Evolutionary conservation across 2,113 vertebrate species (phyloP).

Genomic region (Corythoichthys intestinalis): DNA sequence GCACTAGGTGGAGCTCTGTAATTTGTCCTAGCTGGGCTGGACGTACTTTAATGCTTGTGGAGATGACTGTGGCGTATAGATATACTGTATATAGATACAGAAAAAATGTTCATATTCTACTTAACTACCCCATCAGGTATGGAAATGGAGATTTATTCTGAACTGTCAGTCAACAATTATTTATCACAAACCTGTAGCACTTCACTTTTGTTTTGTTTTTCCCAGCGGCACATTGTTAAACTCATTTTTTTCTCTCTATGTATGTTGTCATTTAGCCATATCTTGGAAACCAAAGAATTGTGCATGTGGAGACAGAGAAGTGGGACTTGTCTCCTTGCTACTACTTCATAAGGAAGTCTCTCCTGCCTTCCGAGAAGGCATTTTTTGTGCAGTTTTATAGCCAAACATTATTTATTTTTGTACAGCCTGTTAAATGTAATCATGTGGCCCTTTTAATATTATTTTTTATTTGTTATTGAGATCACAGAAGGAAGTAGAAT

Average conservation of each 20-base stretch:
- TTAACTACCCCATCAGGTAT: constrained; percentile 67
- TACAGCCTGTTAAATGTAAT: constrained; percentile 96
- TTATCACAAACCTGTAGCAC: constrained; percentile 65
- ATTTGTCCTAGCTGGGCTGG: constrained; percentile 76
- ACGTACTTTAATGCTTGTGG: constrained; percentile 41
- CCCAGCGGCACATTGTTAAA: constrained; percentile 60
- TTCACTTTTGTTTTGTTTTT: constrained; percentile 47
- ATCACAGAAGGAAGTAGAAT: constrained; percentile 89
- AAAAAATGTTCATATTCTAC: constrained; percentile 44
- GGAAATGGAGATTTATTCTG: constrained; percentile 56
- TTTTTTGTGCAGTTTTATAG: constrained; percentile 68
- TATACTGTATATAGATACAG: constrained; percentile 66
- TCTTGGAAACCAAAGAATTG: constrained; percentile 64
- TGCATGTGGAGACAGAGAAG: constrained; percentile 56
- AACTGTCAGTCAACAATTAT: constrained; percentile 49
- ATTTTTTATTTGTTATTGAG: constrained; percentile 75
- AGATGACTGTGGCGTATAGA: constrained; percentile 47
- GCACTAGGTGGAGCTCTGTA: too few relatives aligned
- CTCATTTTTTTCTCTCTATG: constrained; percentile 46
- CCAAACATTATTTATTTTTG: constrained; percentile 98
- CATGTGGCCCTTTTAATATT: constrained; percentile 85
- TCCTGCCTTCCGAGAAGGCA: constrained; percentile 91
- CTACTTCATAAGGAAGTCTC: constrained; percentile 98
- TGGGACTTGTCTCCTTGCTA: constrained; percentile 71
- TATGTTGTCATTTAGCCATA: constrained; percentile 60